A percentile compares a stretch with the other conserved stretches of the same genome.
phyloP scores from a whole-genome alignment of 2,113 vertebrate genomes.

The Kobus ellipsiprymnus region DNA sequence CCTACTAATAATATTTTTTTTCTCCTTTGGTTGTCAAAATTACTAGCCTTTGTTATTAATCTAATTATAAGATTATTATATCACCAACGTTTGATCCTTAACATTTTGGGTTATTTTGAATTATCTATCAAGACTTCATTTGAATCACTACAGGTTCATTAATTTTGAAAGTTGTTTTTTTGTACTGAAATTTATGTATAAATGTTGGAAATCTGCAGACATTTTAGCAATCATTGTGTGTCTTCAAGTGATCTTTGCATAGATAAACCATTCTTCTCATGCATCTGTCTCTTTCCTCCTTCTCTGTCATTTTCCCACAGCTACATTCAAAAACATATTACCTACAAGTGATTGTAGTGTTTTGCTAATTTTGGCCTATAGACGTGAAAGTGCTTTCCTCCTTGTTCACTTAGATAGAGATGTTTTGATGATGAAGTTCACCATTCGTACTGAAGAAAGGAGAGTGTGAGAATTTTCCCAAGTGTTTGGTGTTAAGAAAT shows the following conservation, averaged over 20 bases:
- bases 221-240: not conserved
- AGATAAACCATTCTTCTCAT: not conserved
- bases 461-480: constrained; percentile 1
- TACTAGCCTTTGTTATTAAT: not conserved
- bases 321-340: not conserved
- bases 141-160: not conserved
- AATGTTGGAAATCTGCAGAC: not conserved
- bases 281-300: not conserved
- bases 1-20: not conserved
- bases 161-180: not conserved
- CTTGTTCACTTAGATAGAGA: not conserved
- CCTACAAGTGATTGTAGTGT: not conserved
- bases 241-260: not conserved
- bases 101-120: not conserved
- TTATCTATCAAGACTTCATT: not conserved
- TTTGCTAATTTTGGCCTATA: not conserved
- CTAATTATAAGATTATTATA: not conserved
- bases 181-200: not conserved
- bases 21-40: not conserved
- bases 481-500: not conserved
- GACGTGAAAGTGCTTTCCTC: not conserved
- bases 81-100: not conserved
- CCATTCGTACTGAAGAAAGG: not conserved
- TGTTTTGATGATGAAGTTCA: not conserved
- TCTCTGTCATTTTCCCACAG: not conserved